phyloP scores from a whole-genome alignment of 2,797 vertebrate species.

The Oophaga sylvatica region DNA sequence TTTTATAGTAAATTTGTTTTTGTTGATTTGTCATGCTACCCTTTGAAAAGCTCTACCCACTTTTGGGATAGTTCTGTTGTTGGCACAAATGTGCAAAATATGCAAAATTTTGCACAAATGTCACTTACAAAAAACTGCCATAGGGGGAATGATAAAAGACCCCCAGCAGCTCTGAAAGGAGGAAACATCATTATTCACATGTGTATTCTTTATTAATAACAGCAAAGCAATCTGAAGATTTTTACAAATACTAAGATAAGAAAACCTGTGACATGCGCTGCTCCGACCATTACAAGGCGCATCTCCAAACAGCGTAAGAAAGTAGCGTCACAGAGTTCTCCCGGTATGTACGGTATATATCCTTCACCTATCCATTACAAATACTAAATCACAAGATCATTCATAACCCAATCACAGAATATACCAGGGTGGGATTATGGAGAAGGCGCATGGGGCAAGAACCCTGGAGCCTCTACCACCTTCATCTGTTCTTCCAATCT shows the following conservation, averaged over 20 bases:
- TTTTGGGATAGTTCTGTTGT: too few species aligned
- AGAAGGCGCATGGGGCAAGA: too few species aligned
- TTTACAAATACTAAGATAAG: constrained; percentile 49
- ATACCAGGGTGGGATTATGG: background rate
- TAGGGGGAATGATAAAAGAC: too few species aligned
- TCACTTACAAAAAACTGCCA: too few species aligned
- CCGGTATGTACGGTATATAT: background rate
- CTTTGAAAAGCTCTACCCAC: too few species aligned
- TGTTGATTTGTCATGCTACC: too few species aligned
- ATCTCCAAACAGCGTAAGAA: background rate
- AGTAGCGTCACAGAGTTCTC: background rate
- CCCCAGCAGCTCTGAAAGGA: background rate
- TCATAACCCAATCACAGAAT: background rate
- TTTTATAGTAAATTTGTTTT: too few species aligned
- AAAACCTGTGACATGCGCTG: constrained; percentile 23
- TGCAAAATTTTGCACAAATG: too few species aligned
- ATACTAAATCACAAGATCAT: background rate
- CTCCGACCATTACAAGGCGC: background rate
- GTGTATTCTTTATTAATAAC: background rate
- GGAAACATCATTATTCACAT: background rate
- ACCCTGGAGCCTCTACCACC: background rate
- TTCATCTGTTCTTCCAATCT: background rate
- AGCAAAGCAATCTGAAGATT: constrained; percentile 46
- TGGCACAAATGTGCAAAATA: too few species aligned
- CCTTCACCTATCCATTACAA: background rate